Evolutionary conservation across 2,797 vertebrate genomes (phyloP).

Genomic region (Cheirogaleus major): DNA sequence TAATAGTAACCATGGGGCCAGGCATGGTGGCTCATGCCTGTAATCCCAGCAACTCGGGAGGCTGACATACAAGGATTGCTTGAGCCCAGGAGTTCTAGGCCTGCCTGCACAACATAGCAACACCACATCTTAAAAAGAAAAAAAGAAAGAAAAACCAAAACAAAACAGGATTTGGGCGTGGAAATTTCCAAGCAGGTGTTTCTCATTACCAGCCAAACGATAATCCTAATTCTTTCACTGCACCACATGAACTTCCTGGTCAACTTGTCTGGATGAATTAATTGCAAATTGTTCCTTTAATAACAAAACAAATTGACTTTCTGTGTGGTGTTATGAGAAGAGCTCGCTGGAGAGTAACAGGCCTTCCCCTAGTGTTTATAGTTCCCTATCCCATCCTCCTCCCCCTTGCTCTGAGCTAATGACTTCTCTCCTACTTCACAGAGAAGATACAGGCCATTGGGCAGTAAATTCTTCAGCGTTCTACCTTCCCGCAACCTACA

Average conservation of each 20-base stretch:
- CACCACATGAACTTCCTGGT: background rate
- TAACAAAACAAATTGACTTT: conserved; percentile 2
- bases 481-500: background rate
- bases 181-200: conserved; percentile 22
- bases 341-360: background rate
- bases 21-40: no score
- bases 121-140: background rate
- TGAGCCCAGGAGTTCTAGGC: background rate
- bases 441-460: background rate
- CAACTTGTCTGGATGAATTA: conserved; percentile 22
- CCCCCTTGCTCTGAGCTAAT: background rate
- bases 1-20: no score
- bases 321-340: background rate
- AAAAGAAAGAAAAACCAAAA: background rate
- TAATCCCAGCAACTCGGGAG: no score
- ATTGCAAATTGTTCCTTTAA: conserved; percentile 18
- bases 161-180: background rate
- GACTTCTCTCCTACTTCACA: background rate
- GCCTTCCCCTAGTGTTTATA: background rate
- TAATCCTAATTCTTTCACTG: conserved; percentile 13
- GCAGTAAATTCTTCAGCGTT: background rate
- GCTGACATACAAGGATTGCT: no score
- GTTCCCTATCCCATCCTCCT: background rate
- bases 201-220: background rate
- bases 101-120: background rate